phyloP scores from a whole-genome alignment of 2,797 vertebrate species.

The Peromyscus melanophrys region DNA sequence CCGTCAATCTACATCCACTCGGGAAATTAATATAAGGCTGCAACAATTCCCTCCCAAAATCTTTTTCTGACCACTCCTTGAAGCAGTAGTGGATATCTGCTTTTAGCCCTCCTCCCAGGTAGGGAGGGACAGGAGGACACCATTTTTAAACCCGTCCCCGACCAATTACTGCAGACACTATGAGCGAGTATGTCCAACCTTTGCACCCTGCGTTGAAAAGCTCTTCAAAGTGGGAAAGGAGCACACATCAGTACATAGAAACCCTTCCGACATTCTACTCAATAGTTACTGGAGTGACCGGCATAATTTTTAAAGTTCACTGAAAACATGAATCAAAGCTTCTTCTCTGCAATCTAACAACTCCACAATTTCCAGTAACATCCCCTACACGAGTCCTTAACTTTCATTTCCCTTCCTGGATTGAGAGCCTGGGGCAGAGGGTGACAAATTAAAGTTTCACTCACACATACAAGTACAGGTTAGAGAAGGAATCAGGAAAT shows the following conservation, averaged over 20 bases:
- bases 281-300: background rate
- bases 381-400: slow-evolving; percentile 78
- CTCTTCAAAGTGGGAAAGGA: background rate
- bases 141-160: slow-evolving; percentile 81
- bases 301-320: slow-evolving; percentile 81
- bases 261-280: slow-evolving; percentile 21
- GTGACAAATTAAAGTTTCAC: slow-evolving; percentile 82
- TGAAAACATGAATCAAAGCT: slow-evolving; percentile 82
- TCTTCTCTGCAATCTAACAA: slow-evolving; percentile 84
- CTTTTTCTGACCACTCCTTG: slow-evolving; percentile 85
- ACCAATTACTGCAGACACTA: slow-evolving; percentile 74
- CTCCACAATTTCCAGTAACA: slow-evolving; percentile 87
- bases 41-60: slow-evolving; percentile 73
- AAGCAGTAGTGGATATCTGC: slow-evolving; percentile 79
- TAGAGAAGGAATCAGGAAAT: slow-evolving; percentile 46
- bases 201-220: background rate
- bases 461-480: slow-evolving; percentile 50
- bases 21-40: slow-evolving; percentile 58
- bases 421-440: slow-evolving; percentile 82
- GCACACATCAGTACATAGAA: background rate
- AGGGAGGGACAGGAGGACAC: slow-evolving; percentile 76
- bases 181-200: slow-evolving; percentile 63
- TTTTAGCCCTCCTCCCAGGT: slow-evolving; percentile 83
- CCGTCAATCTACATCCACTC: slow-evolving; percentile 49
- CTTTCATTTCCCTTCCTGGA: slow-evolving; percentile 89